Evolutionary conservation across 2,797 vertebrate species (phyloP), one percentile per base, ranked within the genome.

Genomic region (Acipenser ruthenus): DNA sequence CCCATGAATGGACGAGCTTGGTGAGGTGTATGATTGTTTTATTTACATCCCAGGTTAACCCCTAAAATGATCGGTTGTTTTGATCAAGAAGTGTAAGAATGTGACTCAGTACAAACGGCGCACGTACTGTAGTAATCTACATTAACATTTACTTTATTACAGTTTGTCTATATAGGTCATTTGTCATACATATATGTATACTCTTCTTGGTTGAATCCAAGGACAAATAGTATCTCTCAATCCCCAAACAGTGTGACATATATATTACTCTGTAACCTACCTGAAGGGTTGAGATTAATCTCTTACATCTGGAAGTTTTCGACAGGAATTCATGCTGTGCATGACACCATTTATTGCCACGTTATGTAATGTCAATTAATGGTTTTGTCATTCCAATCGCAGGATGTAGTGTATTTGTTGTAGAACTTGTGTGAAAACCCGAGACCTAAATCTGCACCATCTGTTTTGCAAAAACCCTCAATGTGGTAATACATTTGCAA

Each of bases 401-500:
- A 86, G 90, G 84, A 89, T 88, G 83, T 71, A 73, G 82, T 73
- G 86, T 88, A 84, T 92, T 91, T 90, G 89, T 88, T 87, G 82
- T 77, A 84, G 83, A 80, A 86, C 87, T 88, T 80, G 83, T 87
- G 84, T 85, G 79, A 87, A 83, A 89, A 88, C 88, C 87, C 72
- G 84, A 87, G 80, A 84, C 80, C 84, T 89, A 93, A 94, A 94
- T 93, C 88, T 82, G 88, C 75, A 83, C 93, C 95, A 98, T 98
- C 95, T 97, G 94, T 92, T 94, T 88, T 80, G 77, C 77, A 73
- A 80, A 63, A n/a, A 62, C 80, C 66, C 81, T 84, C 84, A 82
- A 81, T 86, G 84, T 86, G 84, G 79, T 85, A 86, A 86, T 84
- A 84, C 83, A 79, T 89, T 88, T 84, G 83, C 83, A 87, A 87